Conservation (phyloP, 2,113 vertebrate genomes). For the Lonchura striata region DNA sequence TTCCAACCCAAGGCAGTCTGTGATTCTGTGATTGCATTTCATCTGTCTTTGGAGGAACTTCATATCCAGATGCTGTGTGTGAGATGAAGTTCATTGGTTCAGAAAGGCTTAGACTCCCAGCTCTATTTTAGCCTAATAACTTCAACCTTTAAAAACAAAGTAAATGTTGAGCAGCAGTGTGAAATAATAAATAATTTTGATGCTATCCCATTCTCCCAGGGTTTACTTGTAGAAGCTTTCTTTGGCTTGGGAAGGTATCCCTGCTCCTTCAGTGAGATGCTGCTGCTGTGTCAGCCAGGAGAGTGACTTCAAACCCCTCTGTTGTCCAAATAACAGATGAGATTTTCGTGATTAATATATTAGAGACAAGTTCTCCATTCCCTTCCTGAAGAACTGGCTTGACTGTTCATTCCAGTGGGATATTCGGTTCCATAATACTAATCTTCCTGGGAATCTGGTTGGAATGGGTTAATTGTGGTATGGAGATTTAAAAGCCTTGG, state of each 20-base stretch:
- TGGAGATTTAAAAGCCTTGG: background rate
- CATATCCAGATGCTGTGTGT: background rate
- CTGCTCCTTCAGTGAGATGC: background rate
- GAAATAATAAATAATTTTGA: background rate
- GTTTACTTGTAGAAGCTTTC: background rate
- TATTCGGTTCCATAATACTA: background rate
- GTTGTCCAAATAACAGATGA: background rate
- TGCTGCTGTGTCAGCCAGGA: background rate
- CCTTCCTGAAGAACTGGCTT: background rate
- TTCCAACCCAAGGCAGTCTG: background rate
- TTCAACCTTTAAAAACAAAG: background rate
- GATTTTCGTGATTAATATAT: rapidly evolving
- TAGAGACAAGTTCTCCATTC: background rate
- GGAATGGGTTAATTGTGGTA: background rate
- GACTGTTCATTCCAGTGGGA: background rate
- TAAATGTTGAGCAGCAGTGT: background rate
- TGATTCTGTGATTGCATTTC: background rate
- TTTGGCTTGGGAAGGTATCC: background rate
- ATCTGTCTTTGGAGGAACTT: background rate
- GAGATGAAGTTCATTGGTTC: background rate
- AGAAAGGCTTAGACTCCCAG: background rate
- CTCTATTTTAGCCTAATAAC: background rate
- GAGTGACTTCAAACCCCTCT: background rate
- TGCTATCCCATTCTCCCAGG: background rate
- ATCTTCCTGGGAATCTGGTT: background rate